phyloP scores from a whole-genome alignment of 92 coral and sea anemone genomes.

The Heliopora coerulea region DNA sequence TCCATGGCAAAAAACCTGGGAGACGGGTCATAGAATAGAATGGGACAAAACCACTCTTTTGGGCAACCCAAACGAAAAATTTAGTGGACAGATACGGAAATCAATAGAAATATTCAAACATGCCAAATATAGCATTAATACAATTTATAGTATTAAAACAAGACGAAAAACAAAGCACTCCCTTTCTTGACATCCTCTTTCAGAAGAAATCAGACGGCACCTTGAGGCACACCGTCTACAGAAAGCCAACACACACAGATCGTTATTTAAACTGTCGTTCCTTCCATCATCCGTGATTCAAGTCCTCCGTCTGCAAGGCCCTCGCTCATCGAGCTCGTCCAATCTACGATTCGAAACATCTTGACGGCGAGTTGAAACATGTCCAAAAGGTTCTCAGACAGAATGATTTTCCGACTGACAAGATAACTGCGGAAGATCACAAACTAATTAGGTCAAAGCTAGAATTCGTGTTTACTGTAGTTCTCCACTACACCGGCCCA shows the following conservation, averaged over 20 bases:
- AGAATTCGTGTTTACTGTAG: neutral
- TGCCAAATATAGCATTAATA: too few species aligned
- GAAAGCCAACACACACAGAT: conserved; percentile 25
- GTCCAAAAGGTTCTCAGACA: neutral
- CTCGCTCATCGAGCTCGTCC: conserved; percentile 9
- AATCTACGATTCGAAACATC: neutral
- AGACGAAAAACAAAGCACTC: too few species aligned
- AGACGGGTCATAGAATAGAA: too few species aligned
- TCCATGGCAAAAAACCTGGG: too few species aligned
- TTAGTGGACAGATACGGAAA: too few species aligned
- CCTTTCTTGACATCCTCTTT: too few species aligned
- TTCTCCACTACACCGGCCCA: neutral
- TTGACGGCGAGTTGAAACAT: neutral
- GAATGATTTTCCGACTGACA: neutral
- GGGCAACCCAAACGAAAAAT: too few species aligned
- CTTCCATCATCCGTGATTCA: conserved; percentile 24
- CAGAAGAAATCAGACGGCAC: too few species aligned
- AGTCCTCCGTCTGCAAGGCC: conserved; percentile 24
- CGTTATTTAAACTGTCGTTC: conserved; percentile 13
- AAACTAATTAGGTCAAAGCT: neutral
- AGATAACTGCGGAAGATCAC: neutral
- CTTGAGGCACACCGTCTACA: neutral
- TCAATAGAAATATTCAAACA: too few species aligned
- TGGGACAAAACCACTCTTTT: too few species aligned
- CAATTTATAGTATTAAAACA: too few species aligned